A percentile compares a stretch with the other conserved stretches of the same genome.
Evolutionary conservation across 1,140 invertebrate species (phyloP).

Genomic region (Drosophila pseudoobscura): DNA sequence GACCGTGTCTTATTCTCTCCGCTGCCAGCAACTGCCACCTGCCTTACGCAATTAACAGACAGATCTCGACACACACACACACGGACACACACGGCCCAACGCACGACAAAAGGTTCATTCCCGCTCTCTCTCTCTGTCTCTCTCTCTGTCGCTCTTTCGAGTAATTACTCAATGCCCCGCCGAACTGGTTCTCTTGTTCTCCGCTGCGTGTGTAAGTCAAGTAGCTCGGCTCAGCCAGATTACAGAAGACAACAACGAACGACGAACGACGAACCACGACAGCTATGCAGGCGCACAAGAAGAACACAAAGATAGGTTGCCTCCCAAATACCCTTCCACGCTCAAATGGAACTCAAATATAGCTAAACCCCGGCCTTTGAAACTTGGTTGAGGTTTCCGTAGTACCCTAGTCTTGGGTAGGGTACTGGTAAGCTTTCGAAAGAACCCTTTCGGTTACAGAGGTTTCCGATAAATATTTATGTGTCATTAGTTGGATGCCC

Average conservation of each 20-base stretch:
- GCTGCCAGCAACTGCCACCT: conserved; percentile 63
- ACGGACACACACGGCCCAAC: neutral
- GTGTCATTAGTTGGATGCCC: conserved; percentile 70
- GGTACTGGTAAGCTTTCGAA: conserved; percentile 47
- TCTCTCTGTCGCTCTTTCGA: conserved; percentile 4
- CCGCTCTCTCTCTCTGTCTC: conserved; percentile 3
- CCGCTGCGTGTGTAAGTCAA: conserved; percentile 76
- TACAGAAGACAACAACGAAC: conserved; percentile 55
- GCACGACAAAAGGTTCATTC: conserved; percentile 61
- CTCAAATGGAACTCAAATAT: no score
- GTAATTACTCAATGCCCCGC: conserved; percentile 74
- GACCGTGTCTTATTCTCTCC: conserved; percentile 71
- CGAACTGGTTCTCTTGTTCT: conserved; percentile 65
- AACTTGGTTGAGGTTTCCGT: no score
- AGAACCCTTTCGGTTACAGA: conserved; percentile 68
- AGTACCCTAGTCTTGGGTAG: neutral
- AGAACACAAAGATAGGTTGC: conserved; percentile 2
- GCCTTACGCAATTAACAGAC: conserved; percentile 78
- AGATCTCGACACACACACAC: conserved; percentile 14
- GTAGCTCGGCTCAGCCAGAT: conserved; percentile 72
- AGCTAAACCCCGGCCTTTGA: no score
- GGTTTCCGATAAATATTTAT: conserved; percentile 70
- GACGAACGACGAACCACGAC: conserved; percentile 18
- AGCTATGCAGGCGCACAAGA: neutral
- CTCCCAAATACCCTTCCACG: no score